Conservation (phyloP, 1,140 invertebrate species). For the Eubasilissa regina region DNA sequence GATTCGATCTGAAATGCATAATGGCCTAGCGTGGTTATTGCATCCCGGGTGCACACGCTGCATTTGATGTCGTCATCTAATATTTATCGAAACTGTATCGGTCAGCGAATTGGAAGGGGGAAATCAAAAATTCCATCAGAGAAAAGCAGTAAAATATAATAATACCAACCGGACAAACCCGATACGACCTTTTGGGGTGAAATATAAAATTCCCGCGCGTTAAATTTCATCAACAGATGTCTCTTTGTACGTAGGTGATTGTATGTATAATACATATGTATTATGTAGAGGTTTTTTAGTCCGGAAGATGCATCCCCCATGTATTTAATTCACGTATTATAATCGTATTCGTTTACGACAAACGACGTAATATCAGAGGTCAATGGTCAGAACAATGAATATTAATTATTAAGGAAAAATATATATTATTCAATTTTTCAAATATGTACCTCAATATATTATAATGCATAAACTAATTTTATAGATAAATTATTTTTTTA, state of each 20-base stretch:
- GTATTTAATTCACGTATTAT: too few relatives aligned
- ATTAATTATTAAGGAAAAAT: too few relatives aligned
- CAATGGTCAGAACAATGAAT: too few relatives aligned
- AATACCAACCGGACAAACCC: constrained; percentile 6
- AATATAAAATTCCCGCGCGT: background rate
- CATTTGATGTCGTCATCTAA: constrained; percentile 46
- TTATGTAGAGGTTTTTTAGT: too few relatives aligned
- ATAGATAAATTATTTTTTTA: too few relatives aligned
- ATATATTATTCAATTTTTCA: too few relatives aligned
- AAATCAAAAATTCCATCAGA: constrained; percentile 56
- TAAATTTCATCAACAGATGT: background rate
- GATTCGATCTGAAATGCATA: constrained; percentile 8
- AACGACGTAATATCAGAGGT: too few relatives aligned
- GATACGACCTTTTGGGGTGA: background rate
- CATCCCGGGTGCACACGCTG: constrained; percentile 31
- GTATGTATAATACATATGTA: too few relatives aligned
- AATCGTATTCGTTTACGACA: too few relatives aligned
- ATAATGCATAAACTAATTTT: too few relatives aligned
- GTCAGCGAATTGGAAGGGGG: constrained; percentile 25
- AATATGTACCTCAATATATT: too few relatives aligned
- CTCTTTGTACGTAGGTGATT: background rate
- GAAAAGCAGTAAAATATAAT: constrained; percentile 48
- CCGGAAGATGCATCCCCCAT: too few relatives aligned
- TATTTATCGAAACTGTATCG: constrained; percentile 47
- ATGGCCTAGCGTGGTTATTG: constrained; percentile 12